These are phyloP conservation scores for Eupsittula cactorum DNA, from an alignment of 2,113 vertebrate genomes.

Conservation along the genomic window DNA sequence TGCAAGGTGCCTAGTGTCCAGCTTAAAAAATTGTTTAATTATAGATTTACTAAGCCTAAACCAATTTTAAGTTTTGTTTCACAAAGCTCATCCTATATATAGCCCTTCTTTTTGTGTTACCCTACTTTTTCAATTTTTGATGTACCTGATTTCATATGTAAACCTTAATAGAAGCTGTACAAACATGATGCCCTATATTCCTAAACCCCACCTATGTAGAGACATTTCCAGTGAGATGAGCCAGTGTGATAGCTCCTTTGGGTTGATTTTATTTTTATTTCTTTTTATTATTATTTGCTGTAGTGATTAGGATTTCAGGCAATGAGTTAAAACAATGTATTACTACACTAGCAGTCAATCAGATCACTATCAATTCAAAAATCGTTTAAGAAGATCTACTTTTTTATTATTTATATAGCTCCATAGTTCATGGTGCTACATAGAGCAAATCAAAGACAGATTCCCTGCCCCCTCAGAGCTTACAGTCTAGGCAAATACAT, in stretches of 20 bases:
- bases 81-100: neutral
- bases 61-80: neutral
- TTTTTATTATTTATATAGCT: slow-evolving; percentile 71
- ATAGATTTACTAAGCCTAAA: neutral
- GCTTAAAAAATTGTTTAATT: neutral
- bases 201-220: fast-evolving
- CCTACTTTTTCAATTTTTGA: neutral
- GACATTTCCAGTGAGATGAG: neutral
- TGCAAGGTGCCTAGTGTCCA: neutral
- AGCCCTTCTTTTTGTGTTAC: neutral
- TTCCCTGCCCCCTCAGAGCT: slow-evolving; percentile 68
- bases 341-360: slow-evolving; percentile 44
- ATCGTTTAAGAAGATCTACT: slow-evolving; percentile 54
- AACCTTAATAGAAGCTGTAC: neutral
- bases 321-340: neutral
- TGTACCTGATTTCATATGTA: neutral
- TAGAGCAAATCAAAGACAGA: slow-evolving; percentile 54
- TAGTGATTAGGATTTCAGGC: neutral
- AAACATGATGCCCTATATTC: neutral
- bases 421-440: slow-evolving; percentile 65
- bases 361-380: slow-evolving; percentile 57
- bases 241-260: neutral
- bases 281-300: neutral
- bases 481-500: slow-evolving; percentile 70
- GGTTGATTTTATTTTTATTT: neutral